Percentiles rank a stretch among this genome's conserved stretches.
phyloP scores from a whole-genome alignment of 2,888 invertebrate species.

The Eulithis prunata region DNA sequence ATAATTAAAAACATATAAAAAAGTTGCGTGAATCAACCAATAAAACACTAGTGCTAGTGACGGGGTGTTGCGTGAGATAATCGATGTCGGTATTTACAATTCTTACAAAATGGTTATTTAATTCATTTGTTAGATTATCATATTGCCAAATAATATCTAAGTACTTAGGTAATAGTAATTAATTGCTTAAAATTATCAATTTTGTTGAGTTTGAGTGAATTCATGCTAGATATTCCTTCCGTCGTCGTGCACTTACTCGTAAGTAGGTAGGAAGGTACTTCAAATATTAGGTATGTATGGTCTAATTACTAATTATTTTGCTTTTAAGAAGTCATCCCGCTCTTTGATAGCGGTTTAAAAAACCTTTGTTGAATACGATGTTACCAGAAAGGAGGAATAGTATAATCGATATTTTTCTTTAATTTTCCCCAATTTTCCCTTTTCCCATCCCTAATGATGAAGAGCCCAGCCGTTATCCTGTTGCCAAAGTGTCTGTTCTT shows the following conservation, averaged over 20 bases:
- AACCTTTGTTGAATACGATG: too few species aligned
- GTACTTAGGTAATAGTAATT: background rate
- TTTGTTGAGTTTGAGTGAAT: too few species aligned
- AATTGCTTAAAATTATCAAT: too few species aligned
- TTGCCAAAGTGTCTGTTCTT: conserved; percentile 18
- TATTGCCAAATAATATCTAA: background rate
- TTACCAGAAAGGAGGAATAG: too few species aligned
- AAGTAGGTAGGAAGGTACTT: too few species aligned
- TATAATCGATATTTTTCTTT: background rate
- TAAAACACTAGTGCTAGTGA: conserved; percentile 20
- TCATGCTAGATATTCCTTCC: too few species aligned
- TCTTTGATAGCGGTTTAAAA: too few species aligned
- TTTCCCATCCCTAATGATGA: conserved; percentile 10
- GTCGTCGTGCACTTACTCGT: too few species aligned
- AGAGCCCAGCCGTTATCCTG: conserved; percentile 8
- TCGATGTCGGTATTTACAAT: background rate
- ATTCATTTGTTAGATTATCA: background rate
- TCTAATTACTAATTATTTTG: too few species aligned
- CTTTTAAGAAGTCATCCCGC: too few species aligned
- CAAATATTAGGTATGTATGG: too few species aligned
- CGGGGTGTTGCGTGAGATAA: conserved; percentile 12
- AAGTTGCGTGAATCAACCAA: conserved; percentile 14
- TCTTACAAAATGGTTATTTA: too few species aligned
- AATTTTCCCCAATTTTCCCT: background rate
- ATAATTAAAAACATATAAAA: conserved; percentile 31